Conservation (phyloP, 1,140 invertebrate species). For the Araneus ventricosus region DNA sequence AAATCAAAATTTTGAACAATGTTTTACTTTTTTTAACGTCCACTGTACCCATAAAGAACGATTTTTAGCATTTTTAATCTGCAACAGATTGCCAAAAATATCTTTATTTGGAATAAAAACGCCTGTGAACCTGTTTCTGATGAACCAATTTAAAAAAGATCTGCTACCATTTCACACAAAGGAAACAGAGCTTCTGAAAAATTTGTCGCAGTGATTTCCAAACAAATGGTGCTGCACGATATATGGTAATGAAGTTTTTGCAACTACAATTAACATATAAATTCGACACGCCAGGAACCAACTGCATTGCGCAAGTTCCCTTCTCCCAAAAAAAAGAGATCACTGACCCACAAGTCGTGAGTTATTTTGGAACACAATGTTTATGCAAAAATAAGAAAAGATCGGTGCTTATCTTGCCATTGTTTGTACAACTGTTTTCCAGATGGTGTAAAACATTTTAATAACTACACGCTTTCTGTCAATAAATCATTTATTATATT, state of each 20-base stretch:
- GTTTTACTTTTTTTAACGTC: no score
- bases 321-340: background rate
- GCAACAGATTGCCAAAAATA: background rate
- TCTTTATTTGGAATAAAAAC: background rate
- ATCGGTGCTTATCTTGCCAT: background rate
- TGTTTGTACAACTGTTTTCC: background rate
- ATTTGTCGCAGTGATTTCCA: background rate
- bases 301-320: background rate
- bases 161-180: background rate
- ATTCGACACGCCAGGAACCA: background rate
- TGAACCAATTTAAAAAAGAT: background rate
- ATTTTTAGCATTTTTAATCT: no score
- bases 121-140: background rate
- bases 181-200: background rate
- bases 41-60: no score
- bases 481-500: background rate
- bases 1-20: no score
- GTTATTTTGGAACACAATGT: background rate
- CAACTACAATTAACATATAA: slow-evolving; percentile 12
- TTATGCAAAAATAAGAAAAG: background rate
- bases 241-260: slow-evolving; percentile 26
- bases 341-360: slow-evolving; percentile 20
- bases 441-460: background rate
- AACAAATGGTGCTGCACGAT: background rate
- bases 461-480: background rate